Evolutionary conservation across 2,797 vertebrate species (phyloP), one percentile per base, ranked within the genome.

Genomic region (Enteromius radiatus): DNA sequence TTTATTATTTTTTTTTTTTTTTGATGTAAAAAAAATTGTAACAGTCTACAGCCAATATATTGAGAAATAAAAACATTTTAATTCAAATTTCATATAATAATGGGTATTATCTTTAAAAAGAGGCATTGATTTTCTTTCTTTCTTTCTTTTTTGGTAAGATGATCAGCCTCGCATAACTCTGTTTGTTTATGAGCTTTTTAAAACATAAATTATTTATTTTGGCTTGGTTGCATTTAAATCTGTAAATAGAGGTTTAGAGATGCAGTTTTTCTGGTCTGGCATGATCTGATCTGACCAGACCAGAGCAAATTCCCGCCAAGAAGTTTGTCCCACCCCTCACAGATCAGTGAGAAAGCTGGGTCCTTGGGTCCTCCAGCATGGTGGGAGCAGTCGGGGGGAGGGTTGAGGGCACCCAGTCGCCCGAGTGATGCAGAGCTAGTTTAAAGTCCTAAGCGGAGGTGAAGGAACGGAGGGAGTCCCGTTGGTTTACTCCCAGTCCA

Each of bases 11-110:
- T 95, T 93, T n/a, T n/a, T n/a, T n/a, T n/a, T n/a, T n/a, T 94
- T 81, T 14, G 7, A 87, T 84, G 86, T 92, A 94, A 95, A 95
- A 95, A 74, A 96, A 95, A 95, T 96, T 97, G 92, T 87, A 91
- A 92, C 90, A 91, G 95, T 93, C 91, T 87, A 90, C 87, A 90
- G 87, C 47, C 36, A 69, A 78, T 83, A 88, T 83, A 90, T 87
- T 88, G 86, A 85, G 87, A 70, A 61, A 86, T 83, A 90, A 21
- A 82, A 82, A 87, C 93, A 93, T 90, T 94, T 91, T 93, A 93
- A 93, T 92, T 91, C 88, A 90, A 92, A 88, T 87, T 87, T 89
- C 86, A 92, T 87, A 93, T 93, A 91, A 91, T 89, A 83, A 86
- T 86, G 88, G 91, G 81, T 92, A 89, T 93, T 96, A 49, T 95